phyloP scores from a whole-genome alignment of 2,113 vertebrate species.

The Chinchilla lanigera region DNA sequence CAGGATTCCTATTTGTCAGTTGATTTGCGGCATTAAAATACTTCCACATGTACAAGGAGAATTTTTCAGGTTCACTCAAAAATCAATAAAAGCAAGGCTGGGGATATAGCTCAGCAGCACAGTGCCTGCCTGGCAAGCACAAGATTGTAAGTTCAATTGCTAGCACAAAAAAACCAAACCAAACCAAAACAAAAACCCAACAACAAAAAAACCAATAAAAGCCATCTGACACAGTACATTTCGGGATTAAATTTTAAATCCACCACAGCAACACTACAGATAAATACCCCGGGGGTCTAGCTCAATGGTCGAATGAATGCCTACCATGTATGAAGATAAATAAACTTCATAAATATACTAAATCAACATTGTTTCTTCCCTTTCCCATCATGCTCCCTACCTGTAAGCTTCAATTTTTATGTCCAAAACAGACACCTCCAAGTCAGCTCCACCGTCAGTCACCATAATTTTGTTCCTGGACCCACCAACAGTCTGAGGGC shows the following conservation, averaged over 20 bases:
- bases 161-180: too few species aligned
- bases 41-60: neutral
- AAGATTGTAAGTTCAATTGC: too few species aligned
- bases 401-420: neutral
- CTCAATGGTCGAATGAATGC: neutral
- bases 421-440: neutral
- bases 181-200: too few species aligned
- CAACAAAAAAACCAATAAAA: too few species aligned
- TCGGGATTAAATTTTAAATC: neutral
- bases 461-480: neutral
- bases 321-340: neutral
- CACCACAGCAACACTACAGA: neutral
- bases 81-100: neutral
- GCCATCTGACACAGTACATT: too few species aligned
- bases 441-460: neutral
- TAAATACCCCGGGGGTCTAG: neutral
- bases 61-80: conserved; percentile 4
- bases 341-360: neutral
- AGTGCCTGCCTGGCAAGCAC: too few species aligned
- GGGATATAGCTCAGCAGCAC: too few species aligned
- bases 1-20: neutral
- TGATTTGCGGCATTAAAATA: neutral
- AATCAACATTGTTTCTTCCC: neutral
- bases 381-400: neutral
- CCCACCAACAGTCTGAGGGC: neutral